These are phyloP conservation scores for Galleria mellonella DNA, from an alignment of 1,140 invertebrate genomes.

Conservation along the genomic window DNA sequence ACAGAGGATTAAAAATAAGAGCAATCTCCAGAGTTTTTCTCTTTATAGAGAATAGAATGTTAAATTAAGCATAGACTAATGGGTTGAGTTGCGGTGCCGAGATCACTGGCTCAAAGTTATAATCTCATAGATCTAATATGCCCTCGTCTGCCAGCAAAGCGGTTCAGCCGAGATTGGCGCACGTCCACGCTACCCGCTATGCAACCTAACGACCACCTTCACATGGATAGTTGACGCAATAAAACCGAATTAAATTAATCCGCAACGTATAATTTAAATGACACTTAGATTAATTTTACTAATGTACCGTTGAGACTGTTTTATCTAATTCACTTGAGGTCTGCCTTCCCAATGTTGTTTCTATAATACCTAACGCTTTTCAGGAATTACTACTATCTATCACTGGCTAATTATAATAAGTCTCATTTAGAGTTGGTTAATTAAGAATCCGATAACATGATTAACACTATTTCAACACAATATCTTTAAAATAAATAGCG, in stretches of 20 bases:
- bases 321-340: slow-evolving; percentile 4
- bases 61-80: slow-evolving; percentile 7
- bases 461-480: too few relatives aligned
- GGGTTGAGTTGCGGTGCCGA: slow-evolving; percentile 6
- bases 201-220: slow-evolving; percentile 3
- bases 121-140: slow-evolving; percentile 9
- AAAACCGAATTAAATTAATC: slow-evolving; percentile 8
- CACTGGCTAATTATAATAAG: too few relatives aligned
- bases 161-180: slow-evolving; percentile 11
- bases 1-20: too few relatives aligned
- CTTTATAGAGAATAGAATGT: neutral
- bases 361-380: too few relatives aligned
- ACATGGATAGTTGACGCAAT: neutral
- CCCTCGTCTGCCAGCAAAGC: too few relatives aligned
- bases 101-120: slow-evolving; percentile 13
- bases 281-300: slow-evolving; percentile 10
- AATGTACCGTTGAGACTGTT: slow-evolving; percentile 18
- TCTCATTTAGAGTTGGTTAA: too few relatives aligned
- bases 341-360: neutral
- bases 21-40: neutral
- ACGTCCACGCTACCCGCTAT: slow-evolving; percentile 11
- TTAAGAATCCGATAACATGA: too few relatives aligned
- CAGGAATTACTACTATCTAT: too few relatives aligned
- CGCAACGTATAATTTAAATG: slow-evolving; percentile 1
- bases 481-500: too few relatives aligned